These are phyloP conservation scores for Meleagris gallopavo DNA, from an alignment of 2,113 vertebrate species.

Conservation along the genomic window DNA sequence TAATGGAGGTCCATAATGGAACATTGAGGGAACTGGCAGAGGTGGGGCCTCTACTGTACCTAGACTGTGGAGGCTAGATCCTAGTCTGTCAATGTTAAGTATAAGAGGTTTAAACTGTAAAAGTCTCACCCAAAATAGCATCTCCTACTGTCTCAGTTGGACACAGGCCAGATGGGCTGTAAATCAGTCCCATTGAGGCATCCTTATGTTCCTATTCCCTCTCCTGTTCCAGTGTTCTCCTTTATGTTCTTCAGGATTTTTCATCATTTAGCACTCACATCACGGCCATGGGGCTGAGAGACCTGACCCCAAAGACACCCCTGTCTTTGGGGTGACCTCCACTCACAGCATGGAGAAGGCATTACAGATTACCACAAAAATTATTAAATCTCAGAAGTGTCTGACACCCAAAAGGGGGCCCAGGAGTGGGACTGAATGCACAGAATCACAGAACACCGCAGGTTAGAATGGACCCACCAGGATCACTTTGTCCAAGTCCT, in stretches of 20 bases:
- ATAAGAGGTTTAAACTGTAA: neutral
- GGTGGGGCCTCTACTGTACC: neutral
- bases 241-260: neutral
- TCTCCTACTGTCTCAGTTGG: neutral
- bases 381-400: neutral
- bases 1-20: neutral
- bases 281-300: neutral
- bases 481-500: neutral
- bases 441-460: neutral
- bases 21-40: neutral
- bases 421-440: neutral
- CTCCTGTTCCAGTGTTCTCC: neutral
- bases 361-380: too few relatives aligned
- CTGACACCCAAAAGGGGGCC: neutral
- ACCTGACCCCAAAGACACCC: too few relatives aligned
- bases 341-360: too few relatives aligned
- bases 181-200: neutral
- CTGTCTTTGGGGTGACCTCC: too few relatives aligned
- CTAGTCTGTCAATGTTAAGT: neutral
- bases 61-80: neutral
- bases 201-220: neutral
- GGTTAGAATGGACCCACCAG: neutral
- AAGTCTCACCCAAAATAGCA: neutral
- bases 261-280: neutral
- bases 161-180: neutral